Base-by-base conservation (phyloP, 2,888 invertebrate species). In the Morpho achilles region DNA sequence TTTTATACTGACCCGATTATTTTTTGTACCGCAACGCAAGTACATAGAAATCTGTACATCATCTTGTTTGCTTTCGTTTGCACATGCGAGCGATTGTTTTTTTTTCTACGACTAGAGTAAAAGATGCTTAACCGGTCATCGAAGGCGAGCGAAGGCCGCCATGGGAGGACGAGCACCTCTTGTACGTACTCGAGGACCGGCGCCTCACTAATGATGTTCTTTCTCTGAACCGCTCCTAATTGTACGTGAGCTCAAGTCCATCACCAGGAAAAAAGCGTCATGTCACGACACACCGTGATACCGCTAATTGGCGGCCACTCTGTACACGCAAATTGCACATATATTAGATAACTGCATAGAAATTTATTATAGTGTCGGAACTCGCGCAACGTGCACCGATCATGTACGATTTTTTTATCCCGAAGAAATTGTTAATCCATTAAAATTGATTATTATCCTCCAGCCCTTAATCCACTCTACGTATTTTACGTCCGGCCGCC, bases 41-140 rank as follows among this genome's bases (percentile, higher is more conserved):
- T 76, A 77, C 80, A 75, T 74, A 73, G 83, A 86, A 87, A 87
- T 82, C 87, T 43, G 5, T 43, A 86, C 82, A 83, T 83, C 71
- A 73, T 67, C 78, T 79, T 80, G 77, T 82, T 85, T 81, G 82
- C 83, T 86, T 87, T 87, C 83, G 77, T 85, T 84, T 73, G 85
- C 80, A 81, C 80, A 80, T 79, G 80, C 77, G 75, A 72, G 75
- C 77, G 70, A 71, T 74, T 78, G 72, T 80, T 81, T 83, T 87
- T 87, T 87, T 84, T 80, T 70, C 79, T 77, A 79, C 85, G 89
- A 88, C 89, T 88, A 87, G 86, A 87, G 87, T 81, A 84, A 84
- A 84, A 87, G 87, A 88, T 84, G 87, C 80, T 74, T 84, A 87
- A 90, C 88, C 88, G 88, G 89, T 90, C 80, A 76, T 70, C 74